Base-by-base conservation (phyloP, 2,888 invertebrate genomes). In the Phania funesta region DNA sequence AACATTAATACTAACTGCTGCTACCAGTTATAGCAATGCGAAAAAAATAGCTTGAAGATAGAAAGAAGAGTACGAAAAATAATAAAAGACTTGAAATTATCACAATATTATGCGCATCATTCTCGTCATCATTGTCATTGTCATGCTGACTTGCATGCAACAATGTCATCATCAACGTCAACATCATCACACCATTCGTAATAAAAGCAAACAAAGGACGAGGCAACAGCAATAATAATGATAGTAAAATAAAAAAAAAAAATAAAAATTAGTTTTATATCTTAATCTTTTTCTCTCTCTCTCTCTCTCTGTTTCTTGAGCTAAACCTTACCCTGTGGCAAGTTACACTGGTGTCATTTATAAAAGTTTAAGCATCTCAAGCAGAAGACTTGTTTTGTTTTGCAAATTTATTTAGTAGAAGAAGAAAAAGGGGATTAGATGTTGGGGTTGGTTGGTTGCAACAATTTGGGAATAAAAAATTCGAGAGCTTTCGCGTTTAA, bases 151-250 rank as follows among this genome's bases (percentile, higher is more conserved):
- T 82, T 78, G 68, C 82, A 78, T 78, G 74, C 78, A 82, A 78
- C 82, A 82, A 78, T 82, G 78, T 82, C 82, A 82, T 78, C 82
- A 82, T 82, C 78, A 82, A 82, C 74, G 82, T 82, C 82, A 82
- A 60, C 82, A 78, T 75, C 74, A 82, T 82, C 74, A 78, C 82
- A 78, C 82, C 74, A 82, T 73, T 79, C 71, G 70, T 67, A 50
- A 52, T 18, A 60, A 41, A 35, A 50, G 24, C 65, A 76, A 60
- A 76, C 29, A 50, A 56, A 76, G 32, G 50, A 60, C 58, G 16
- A 65, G 64, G 71, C 48, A 78, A 58, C 58, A 54, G 56, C 50
- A 35, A 44, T 16, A 52, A 54, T 26, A 67, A 52, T 56, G 50
- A 24, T 9, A 24, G 32, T 3, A 22, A 60, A 32, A 29, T 18